Percentiles rank a stretch among this genome's conserved stretches.
Conservation (phyloP, 2,888 invertebrate species). For the Lycaena phlaeas region DNA sequence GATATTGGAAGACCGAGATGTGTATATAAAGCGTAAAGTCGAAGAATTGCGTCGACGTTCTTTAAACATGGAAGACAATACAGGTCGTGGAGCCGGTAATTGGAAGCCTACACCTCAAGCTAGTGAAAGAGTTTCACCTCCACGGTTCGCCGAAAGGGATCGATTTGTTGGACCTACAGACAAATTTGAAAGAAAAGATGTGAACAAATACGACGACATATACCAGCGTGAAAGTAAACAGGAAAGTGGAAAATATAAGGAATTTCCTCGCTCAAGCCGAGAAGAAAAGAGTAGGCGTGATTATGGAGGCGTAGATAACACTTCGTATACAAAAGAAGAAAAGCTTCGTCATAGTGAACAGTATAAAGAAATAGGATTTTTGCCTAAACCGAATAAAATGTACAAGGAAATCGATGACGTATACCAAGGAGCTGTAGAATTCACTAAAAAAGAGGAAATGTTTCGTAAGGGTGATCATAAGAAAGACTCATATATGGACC, state of each 20-base stretch:
- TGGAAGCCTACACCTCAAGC: constrained; percentile 18
- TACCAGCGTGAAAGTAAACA: constrained; percentile 21
- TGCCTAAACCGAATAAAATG: constrained; percentile 23
- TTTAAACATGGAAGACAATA: constrained; percentile 16
- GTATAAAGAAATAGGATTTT: constrained; percentile 17
- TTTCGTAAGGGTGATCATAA: constrained; percentile 28
- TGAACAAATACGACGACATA: constrained; percentile 14
- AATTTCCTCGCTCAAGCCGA: constrained; percentile 13
- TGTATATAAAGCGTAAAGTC: constrained; percentile 23
- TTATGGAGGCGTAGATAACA: constrained; percentile 11
- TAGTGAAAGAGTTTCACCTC: constrained; percentile 12
- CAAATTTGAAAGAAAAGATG: constrained; percentile 14
- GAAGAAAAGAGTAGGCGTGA: constrained; percentile 14
- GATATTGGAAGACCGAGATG: constrained; percentile 20
- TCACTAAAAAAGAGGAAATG: constrained; percentile 45
- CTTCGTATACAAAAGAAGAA: constrained; percentile 16
- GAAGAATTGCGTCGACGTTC: constrained; percentile 13
- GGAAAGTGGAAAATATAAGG: constrained; percentile 28
- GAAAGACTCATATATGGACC: constrained; percentile 24
- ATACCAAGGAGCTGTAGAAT: constrained; percentile 44
- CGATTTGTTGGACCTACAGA: constrained; percentile 12
- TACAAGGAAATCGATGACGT: constrained; percentile 52
- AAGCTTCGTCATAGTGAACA: constrained; percentile 15
- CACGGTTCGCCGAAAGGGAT: constrained; percentile 14
- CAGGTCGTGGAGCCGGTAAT: constrained; percentile 16